Conservation (phyloP, 2,113 vertebrate species). For the Crotalus tigris region DNA sequence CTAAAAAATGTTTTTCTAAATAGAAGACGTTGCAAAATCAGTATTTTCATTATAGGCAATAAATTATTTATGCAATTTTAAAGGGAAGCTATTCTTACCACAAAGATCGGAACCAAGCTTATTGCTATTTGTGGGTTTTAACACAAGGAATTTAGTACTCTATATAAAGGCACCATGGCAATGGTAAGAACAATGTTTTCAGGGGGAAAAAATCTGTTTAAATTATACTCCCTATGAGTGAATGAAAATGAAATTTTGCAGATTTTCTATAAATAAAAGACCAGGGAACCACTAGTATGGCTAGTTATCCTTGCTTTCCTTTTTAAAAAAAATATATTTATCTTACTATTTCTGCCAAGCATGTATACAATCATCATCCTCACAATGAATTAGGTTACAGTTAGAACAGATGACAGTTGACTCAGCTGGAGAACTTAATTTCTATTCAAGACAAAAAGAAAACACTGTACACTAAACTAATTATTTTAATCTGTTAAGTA, state of each 20-base stretch:
- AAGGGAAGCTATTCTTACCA: background rate
- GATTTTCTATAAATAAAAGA: background rate
- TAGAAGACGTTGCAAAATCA: background rate
- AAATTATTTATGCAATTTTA: background rate
- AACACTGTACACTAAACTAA: background rate
- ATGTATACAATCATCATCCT: background rate
- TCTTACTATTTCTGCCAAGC: background rate
- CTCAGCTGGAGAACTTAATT: background rate
- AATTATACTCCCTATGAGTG: background rate
- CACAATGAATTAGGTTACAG: background rate
- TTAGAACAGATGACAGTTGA: background rate
- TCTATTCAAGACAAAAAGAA: slow-evolving; percentile 4
- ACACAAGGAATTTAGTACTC: background rate
- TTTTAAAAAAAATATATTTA: background rate
- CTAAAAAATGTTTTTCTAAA: background rate
- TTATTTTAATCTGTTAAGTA: background rate
- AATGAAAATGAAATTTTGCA: background rate
- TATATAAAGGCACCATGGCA: background rate
- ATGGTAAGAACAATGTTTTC: background rate
- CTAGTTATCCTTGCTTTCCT: background rate
- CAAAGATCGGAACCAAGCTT: background rate
- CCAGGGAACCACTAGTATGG: background rate
- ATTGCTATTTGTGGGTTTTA: background rate
- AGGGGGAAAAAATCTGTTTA: background rate
- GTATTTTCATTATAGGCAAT: background rate